Base-by-base conservation (phyloP, 2,888 invertebrate species). In the Andricus curvator region DNA sequence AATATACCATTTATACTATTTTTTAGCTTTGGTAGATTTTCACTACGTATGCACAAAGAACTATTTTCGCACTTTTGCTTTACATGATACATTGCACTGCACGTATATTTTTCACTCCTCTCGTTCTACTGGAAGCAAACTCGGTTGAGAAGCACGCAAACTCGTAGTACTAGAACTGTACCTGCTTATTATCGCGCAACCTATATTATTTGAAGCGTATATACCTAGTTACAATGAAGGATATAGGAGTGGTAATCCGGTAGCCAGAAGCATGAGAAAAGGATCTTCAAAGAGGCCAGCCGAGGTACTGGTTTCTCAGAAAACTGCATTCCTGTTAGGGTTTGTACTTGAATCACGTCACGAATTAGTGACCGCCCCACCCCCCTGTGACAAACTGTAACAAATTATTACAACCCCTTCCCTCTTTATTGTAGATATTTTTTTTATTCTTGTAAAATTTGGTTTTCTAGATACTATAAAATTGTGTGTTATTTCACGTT, bases 101-200 rank as follows among this genome's bases (percentile, higher is more conserved):
- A 51, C 48, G 51, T 74, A 20, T 20, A 74, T 74, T 74, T 56
- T 74, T 51, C 56, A 74, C n/a, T 74, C 33, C 56, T 74, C 56
- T 81, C 78, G 37, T 37, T 37, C 77, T 67, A 44, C 20, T 68
- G 60, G 44, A 48, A 68, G 60, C 76, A 76, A 80, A 80, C 41
- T 60, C 41, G 77, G 77, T 60, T 62, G 78, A 68, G 64, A 68
- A 74, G 74, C 78, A 78, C 76, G 77, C 77, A 64, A 78, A 78
- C 78, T 80, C 78, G 67, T 65, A 70, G 70, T 78, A 78, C 78
- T 78, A 68, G 68, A 51, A 48, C 56, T 67, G 74, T 78, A 82
- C 82, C 78, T 77, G 79, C 80, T 82, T 82, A 82, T 82, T 82
- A 82, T 78, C 48, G 78, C 62, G 76, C 78, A 82, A 82, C 80